Base-by-base conservation (phyloP, 2,113 vertebrate genomes). In the Columba janthina region DNA sequence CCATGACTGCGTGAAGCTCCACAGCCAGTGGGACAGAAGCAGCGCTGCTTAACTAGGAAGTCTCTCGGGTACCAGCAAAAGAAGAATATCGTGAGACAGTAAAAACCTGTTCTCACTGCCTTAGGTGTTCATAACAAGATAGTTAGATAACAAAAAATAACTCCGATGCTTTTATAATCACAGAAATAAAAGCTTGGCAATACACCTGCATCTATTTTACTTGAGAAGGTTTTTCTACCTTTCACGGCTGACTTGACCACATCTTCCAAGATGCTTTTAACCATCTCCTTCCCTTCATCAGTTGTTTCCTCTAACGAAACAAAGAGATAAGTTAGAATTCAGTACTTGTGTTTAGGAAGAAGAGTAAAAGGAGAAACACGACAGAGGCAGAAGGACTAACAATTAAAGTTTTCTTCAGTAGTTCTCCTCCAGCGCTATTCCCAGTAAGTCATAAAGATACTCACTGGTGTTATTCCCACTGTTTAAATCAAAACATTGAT, bases 211-310 rank as follows among this genome's bases (percentile, higher is more conserved):
- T 48, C 21, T 50, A 8, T 26, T 80, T 56, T 29, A 91, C 32
- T 92, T 44, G 8, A 61, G 46, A 64, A 91, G 34, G 28, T 53
- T 96, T 95, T 90, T 34, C 24, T 95, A 98, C 98, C 98, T 98
- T 96, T 96, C 77, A 98, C 83, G 58, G 97, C 98, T 56, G 97
- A 98, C 6, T 93, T 79, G 64, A 98, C 98, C 69, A 98, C 97
- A 65, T 98, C 98, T 87, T 98, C 97, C 93, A 98, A 97, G 94
- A 98, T 98, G 91, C 80, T 97, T 97, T 98, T 97, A 92, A 98
- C 97, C 94, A 98, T 91, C 76, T 98, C 97, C 91, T 98, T 97
- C 78, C 96, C 95, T 90, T 94, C 97, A 8, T 97, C 95, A 89
- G 78, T 70, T 54, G 92, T 40, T 92, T 96, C 95, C 14, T 96